Base-by-base conservation (phyloP, 2,888 invertebrate genomes). In the Drosophila macrospina region DNA sequence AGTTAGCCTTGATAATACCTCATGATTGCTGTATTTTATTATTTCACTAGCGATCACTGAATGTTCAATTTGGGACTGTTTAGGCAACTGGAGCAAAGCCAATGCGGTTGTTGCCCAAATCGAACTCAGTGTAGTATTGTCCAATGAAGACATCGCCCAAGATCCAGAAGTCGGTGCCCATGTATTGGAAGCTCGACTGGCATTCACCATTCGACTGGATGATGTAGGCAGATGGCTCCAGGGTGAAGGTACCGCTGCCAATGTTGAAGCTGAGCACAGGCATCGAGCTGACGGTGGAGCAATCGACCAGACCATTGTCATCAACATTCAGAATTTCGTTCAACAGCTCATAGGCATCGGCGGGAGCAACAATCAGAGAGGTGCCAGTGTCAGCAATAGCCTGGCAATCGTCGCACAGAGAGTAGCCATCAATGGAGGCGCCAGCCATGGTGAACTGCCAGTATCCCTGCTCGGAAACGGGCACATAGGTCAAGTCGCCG, bases 381-480 rank as follows among this genome's bases (percentile, higher is more conserved):
- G 99, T 99, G 84, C 98, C 98, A 50, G 98, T 98, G 93, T 98
- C 98, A 44, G 98, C 98, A 92, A 98, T 98, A 16, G 98, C 99
- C 4, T 70, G 67, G 91, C 70, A 83, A 5, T 11, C 5, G 0
- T 39, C 30, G 44, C 83, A 91, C 97, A 98, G 91, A 0, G 57
- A 11, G 95, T 92, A 86, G 0, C 92, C 93, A 24, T 92, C 93
- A 48, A 96, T 90, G 50, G 75, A 52, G 11, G 96, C 92, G 30
- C 92, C 92, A 90, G 97, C 97, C 96, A 99, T 96, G 89, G 93
- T 93, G 93, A 99, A 98, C 93, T 99, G 98, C 99, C 99, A 99
- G 93, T 99, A 99, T 64, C 96, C 96, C 93, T 97, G 93, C 74
- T 94, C 93, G 78, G 95, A 94, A 0, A 99, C 96, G 8, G 96